These are phyloP conservation scores for Spongia lamella DNA, from an alignment of 37 sponge, comb jelly and placozoan genomes.

Conservation along the genomic window DNA sequence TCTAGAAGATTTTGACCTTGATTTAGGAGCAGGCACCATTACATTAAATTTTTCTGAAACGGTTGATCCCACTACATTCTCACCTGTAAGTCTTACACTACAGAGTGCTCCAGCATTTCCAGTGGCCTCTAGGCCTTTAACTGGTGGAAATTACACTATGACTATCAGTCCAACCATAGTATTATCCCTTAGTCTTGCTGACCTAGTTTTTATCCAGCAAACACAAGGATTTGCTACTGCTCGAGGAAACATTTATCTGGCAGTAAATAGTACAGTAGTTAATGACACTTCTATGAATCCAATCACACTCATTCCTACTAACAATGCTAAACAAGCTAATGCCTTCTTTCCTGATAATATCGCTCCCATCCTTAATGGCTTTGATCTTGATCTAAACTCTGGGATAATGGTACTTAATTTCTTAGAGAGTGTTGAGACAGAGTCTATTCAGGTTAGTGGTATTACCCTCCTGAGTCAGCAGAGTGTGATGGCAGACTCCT, in stretches of 20 bases:
- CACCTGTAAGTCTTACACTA: constrained; percentile 47
- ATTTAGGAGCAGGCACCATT: constrained; percentile 53
- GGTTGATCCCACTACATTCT: constrained; percentile 63
- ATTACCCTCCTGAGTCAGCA: constrained; percentile 48
- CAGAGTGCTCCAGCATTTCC: constrained; percentile 73
- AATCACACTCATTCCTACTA: constrained; percentile 23
- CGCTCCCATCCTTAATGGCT: constrained; percentile 50
- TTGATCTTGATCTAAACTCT: constrained; percentile 74
- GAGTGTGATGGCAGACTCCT: constrained; percentile 10
- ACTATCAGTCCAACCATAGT: constrained; percentile 29
- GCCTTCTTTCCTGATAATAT: constrained; percentile 40
- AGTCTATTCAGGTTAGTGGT: constrained; percentile 24
- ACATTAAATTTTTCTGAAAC: constrained; percentile 74
- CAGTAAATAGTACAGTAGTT: constrained; percentile 35
- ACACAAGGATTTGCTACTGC: constrained; percentile 78
- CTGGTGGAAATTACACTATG: constrained; percentile 16
- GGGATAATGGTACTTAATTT: constrained; percentile 74
- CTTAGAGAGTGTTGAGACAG: constrained; percentile 60
- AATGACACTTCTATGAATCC: constrained; percentile 67
- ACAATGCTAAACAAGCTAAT: constrained; percentile 54
- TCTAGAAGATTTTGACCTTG: constrained; percentile 66
- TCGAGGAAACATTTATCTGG: constrained; percentile 69
- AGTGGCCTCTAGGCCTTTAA: constrained; percentile 29
- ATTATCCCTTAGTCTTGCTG: constrained; percentile 21
- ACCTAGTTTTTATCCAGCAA: constrained; percentile 69